Base-by-base conservation (phyloP, 1,140 invertebrate genomes). In the Watersipora subatra region DNA sequence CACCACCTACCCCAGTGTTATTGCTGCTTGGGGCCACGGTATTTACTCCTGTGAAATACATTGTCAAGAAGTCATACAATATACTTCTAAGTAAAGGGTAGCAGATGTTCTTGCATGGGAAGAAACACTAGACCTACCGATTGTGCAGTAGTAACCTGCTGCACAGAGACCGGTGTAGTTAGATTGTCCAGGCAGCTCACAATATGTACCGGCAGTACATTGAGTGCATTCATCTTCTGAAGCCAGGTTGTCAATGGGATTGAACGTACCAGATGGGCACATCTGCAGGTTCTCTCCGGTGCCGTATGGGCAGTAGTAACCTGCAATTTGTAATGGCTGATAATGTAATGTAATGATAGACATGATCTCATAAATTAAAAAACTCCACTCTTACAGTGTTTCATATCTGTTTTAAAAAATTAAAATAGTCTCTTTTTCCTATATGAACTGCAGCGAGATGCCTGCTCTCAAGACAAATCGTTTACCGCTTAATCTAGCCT, bases 191-290 rank as follows among this genome's bases (percentile, higher is more conserved):
- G 72, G 70, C 1, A 67, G 65, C 57, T 66, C 69, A 67, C 76
- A 78, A 66, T 74, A 77, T 55, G 70, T 73, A 1, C 76, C 76
- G 64, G 74, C 75, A 69, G 73, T 71, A 72, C 76, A 78, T 64
- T 72, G 71, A 57, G 74, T 75, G 69, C 76, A 78, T 57, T 77
- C 65, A 19, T 64, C 69, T 24, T 68, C 67, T 29, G 67, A 64
- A 12, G 62, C 63, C n/a, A 77, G 12, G 0, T 74, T 73, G 19
- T 69, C 61, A 15, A 68, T 46, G 24, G 76, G 75, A 66, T 73
- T 76, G 66, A 74, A 78, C 0, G 76, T 78, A 26, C 76, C 76
- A 20, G 73, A 71, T 24, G 75, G 75, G 58, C 75, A 77, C 2
- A 69, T 67, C 65, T 74, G 73, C n/a, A 75, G 69, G 61, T 76